phyloP scores from a whole-genome alignment of 2,888 invertebrate genomes.

The Chaitophorus viminalis region DNA sequence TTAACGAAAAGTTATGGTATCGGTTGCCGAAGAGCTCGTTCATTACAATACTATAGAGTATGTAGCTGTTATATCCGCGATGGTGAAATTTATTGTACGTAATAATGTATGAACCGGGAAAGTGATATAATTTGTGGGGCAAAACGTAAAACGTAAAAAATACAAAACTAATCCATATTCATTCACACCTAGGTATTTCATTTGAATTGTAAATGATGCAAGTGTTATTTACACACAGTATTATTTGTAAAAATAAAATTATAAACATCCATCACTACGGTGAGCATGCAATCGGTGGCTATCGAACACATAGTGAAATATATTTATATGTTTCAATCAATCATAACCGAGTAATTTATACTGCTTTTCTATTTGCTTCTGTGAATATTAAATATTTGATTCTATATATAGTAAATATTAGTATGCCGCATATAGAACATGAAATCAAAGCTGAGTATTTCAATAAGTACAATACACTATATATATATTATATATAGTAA shows the following conservation, averaged over 20 bases:
- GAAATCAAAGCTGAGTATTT: no score
- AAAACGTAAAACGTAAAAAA: not conserved
- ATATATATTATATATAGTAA: not conserved
- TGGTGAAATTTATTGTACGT: no score
- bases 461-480: no score
- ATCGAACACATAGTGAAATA: not conserved
- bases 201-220: no score
- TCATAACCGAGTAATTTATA: not conserved
- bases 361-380: not conserved
- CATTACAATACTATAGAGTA: constrained; percentile 6
- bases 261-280: not conserved
- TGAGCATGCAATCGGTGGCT: not conserved
- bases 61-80: not conserved
- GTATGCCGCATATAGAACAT: not conserved
- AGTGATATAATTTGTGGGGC: not conserved
- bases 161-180: not conserved
- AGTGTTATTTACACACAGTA: not conserved
- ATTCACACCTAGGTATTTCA: not conserved
- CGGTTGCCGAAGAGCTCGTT: constrained; percentile 8
- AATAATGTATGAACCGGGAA: not conserved
- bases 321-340: not conserved
- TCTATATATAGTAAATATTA: not conserved
- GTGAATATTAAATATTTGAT: not conserved
- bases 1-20: constrained; percentile 29
- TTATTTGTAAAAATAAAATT: no score